Evolutionary conservation across 1,140 invertebrate genomes (phyloP), one percentile per base, ranked within the genome.

Genomic region (Lepidostoma basale): DNA sequence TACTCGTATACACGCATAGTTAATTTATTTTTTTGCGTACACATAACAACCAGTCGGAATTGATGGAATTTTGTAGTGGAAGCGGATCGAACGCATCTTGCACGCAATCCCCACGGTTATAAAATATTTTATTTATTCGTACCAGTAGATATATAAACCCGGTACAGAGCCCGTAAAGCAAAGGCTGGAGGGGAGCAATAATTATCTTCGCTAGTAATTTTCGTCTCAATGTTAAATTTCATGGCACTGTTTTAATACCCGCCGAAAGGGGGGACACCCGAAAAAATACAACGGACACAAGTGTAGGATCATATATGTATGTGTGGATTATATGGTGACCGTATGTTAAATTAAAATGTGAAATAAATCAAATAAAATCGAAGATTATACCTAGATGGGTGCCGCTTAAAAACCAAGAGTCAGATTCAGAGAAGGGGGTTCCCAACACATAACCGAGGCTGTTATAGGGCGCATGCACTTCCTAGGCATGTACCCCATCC

Each of bases 81-180:
- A 47, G 42, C 60, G 42, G 28, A 47, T 47, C 60, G 42, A 63
- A 63, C 40, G 60, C 42, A 28, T 56, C 39, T 44, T 62, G 28
- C 52, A 49, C 47, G 62, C 62, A 67, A 59, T 69, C 63, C 44
- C 63, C 56, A 36, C 28, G 23, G 68, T 45, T 66, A 39, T 69
- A 69, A 72, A 72, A 69, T 72, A 72, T 72, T 72, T 72, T 72
- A 72, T 72, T 72, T 72, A 69, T 72, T 69, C 69, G 70, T 66
- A 72, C 66, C 67, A 72, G 69, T 72, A 72, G 70, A 58, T 63
- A 58, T 67, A 69, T 69, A 72, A 72, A 16, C 49, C 9, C 2
- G 26, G 20, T 58, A 44, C 40, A 26, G 45, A 22, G 60, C 44
- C 52, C 66, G 42, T 72, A 72, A 72, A 33, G 49, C 42, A 59